Evolutionary conservation across 2,888 invertebrate species (phyloP).

Genomic region (Bellardia bayeri): DNA sequence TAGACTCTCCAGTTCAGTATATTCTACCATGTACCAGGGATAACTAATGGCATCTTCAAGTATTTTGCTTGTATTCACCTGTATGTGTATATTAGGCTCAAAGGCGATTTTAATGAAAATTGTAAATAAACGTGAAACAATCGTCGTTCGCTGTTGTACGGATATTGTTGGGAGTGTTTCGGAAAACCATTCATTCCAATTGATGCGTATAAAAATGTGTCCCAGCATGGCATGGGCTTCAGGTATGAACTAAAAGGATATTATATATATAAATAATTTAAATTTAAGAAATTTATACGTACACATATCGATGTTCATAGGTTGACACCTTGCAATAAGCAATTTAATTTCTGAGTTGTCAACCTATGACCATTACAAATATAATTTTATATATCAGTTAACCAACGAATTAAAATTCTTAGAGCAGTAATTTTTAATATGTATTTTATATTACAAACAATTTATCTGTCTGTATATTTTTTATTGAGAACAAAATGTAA

Average conservation of each 20-base stretch:
- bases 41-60: conserved; percentile 87
- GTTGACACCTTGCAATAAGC: too few relatives aligned
- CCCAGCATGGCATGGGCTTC: conserved; percentile 90
- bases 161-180: conserved; percentile 83
- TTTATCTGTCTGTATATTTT: neutral
- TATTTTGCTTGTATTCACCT: conserved; percentile 82
- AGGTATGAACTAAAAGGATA: conserved; percentile 86
- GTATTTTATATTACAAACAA: too few relatives aligned
- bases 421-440: too few relatives aligned
- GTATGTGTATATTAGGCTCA: conserved; percentile 89
- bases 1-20: conserved; percentile 87
- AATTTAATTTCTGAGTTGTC: too few relatives aligned
- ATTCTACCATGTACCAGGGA: conserved; percentile 88
- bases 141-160: conserved; percentile 83
- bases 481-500: neutral
- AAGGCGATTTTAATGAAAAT: conserved; percentile 90
- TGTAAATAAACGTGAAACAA: conserved; percentile 88
- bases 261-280: neutral
- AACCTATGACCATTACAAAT: too few relatives aligned
- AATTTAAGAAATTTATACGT: neutral
- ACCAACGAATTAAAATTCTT: too few relatives aligned
- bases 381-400: too few relatives aligned
- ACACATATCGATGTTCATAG: too few relatives aligned
- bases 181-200: conserved; percentile 87
- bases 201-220: conserved; percentile 88